phyloP scores from a whole-genome alignment of 2,888 invertebrate genomes.

The Meandrusa payeni region DNA sequence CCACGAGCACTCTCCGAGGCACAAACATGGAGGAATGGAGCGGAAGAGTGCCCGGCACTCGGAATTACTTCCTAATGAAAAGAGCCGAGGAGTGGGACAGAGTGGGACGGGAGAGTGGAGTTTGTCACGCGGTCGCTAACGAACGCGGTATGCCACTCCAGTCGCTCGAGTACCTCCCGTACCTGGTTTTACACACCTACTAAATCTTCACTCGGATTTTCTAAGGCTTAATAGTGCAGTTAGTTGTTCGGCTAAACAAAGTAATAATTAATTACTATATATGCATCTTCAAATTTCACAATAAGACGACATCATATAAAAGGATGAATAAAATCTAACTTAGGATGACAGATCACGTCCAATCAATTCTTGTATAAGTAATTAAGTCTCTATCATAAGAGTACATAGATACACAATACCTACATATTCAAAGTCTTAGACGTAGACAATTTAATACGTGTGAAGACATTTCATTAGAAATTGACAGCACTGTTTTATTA shows the following conservation, averaged over 20 bases:
- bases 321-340: too few relatives aligned
- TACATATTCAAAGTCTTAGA: too few relatives aligned
- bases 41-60: constrained; percentile 75
- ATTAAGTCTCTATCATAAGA: too few relatives aligned
- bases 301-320: too few relatives aligned
- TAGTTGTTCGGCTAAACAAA: constrained; percentile 28
- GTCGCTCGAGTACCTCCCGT: constrained; percentile 47
- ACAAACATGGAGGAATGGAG: constrained; percentile 74
- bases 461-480: too few relatives aligned
- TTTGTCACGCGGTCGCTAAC: constrained; percentile 74
- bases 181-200: constrained; percentile 29
- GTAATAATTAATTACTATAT: constrained; percentile 24
- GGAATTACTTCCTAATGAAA: constrained; percentile 81
- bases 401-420: too few relatives aligned
- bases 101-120: constrained; percentile 52
- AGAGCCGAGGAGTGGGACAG: constrained; percentile 70
- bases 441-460: too few relatives aligned
- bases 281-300: constrained; percentile 15
- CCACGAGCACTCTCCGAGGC: constrained; percentile 64
- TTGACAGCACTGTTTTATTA: too few relatives aligned
- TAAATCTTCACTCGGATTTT: constrained; percentile 31
- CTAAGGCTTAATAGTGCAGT: constrained; percentile 38
- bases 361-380: too few relatives aligned
- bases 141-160: constrained; percentile 69
- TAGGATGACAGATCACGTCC: too few relatives aligned